Percentiles rank a stretch among this genome's conserved stretches.
These are phyloP conservation scores for Drosophila mimica DNA, from an alignment of 2,888 invertebrate genomes.

Conservation along the genomic window DNA sequence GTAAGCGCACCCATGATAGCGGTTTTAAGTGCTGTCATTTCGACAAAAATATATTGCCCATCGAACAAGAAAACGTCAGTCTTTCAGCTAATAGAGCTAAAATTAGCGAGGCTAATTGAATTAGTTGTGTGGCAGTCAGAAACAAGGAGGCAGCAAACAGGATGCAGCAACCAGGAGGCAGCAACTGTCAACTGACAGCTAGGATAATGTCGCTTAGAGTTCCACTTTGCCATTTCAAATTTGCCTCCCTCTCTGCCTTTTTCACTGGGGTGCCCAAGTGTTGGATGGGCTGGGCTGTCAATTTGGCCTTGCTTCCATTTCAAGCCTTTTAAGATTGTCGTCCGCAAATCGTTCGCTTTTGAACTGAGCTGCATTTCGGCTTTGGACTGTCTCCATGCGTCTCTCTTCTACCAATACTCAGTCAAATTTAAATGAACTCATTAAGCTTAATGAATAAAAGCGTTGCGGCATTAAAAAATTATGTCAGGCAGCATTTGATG, in stretches of 20 bases:
- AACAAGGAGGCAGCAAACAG: conserved; percentile 9
- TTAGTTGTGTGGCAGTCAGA: conserved; percentile 58
- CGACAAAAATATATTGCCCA: conserved; percentile 34
- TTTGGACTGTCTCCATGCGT: background rate
- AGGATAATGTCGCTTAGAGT: conserved; percentile 8
- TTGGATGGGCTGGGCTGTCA: conserved; percentile 37
- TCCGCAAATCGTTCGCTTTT: conserved; percentile 54
- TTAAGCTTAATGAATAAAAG: conserved; percentile 75
- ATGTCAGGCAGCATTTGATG: conserved; percentile 57
- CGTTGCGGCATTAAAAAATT: conserved; percentile 45
- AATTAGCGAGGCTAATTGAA: conserved; percentile 71
- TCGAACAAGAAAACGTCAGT: conserved; percentile 36
- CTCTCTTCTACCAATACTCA: conserved; percentile 1
- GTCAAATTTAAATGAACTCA: conserved; percentile 69
- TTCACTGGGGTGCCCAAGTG: background rate
- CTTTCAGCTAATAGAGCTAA: conserved; percentile 68
- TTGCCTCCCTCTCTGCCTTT: background rate
- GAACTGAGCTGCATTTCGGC: conserved; percentile 10
- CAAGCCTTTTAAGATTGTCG: conserved; percentile 69
- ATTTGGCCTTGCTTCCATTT: conserved; percentile 63
- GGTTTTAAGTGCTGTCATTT: conserved; percentile 46
- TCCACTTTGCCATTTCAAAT: background rate
- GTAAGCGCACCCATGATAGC: background rate
- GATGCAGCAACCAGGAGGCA: conserved; percentile 2
- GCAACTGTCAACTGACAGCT: background rate